These are phyloP conservation scores for Syndactyla subalaris DNA, from an alignment of 2,797 vertebrate species.

Conservation along the genomic window DNA sequence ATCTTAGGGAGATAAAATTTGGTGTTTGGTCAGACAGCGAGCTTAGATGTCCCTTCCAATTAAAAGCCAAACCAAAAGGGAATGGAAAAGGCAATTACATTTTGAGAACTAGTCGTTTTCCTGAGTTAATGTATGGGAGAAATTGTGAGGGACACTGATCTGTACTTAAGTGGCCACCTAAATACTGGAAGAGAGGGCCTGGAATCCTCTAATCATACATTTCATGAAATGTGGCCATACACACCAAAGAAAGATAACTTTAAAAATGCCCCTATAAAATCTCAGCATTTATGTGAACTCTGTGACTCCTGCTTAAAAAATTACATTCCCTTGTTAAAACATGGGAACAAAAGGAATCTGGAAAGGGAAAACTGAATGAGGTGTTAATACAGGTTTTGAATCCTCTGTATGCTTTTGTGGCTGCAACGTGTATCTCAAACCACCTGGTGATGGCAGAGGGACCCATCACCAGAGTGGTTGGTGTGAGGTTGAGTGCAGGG, in stretches of 20 bases:
- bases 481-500: not conserved
- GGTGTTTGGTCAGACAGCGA: not conserved
- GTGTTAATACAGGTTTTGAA: not conserved
- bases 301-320: not conserved
- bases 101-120: not conserved
- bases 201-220: not conserved
- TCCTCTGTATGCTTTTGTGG: not conserved
- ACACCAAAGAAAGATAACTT: not conserved
- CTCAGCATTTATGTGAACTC: not conserved
- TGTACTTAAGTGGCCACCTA: not conserved
- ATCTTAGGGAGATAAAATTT: not conserved
- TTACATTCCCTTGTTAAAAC: not conserved
- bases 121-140: not conserved
- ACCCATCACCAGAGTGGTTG: not conserved
- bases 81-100: not conserved
- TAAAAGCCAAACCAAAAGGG: not conserved
- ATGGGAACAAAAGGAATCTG: not conserved
- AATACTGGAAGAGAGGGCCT: not conserved
- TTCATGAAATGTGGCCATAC: not conserved
- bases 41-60: not conserved
- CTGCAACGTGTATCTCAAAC: not conserved
- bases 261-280: not conserved
- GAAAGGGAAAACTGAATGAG: not conserved
- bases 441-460: not conserved
- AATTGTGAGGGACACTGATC: not conserved